Percentiles rank a stretch among this genome's conserved stretches.
phyloP scores from a whole-genome alignment of 2,113 vertebrate species.

The Pagrus major region DNA sequence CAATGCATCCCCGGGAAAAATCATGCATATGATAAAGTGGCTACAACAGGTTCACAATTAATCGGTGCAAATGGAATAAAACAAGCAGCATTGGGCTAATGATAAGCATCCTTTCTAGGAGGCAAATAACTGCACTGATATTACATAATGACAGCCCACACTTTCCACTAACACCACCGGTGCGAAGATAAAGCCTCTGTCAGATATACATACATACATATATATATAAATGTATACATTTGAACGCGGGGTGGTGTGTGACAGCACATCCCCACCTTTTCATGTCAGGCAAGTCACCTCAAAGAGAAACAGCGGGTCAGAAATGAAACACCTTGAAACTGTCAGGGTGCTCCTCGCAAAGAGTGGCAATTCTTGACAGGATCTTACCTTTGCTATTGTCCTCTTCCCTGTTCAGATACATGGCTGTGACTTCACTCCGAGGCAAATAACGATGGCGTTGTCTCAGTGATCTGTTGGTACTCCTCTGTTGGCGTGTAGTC shows the following conservation, averaged over 20 bases:
- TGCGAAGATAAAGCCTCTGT: conserved; percentile 22
- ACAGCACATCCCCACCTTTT: conserved; percentile 46
- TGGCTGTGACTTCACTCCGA: conserved; percentile 80
- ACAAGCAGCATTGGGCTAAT: conserved; percentile 33
- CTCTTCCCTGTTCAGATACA: conserved; percentile 88
- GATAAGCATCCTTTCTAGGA: conserved; percentile 51
- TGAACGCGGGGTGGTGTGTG: too few relatives aligned
- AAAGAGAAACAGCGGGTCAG: conserved; percentile 35
- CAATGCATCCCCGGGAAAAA: conserved; percentile 43
- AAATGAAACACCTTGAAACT: conserved; percentile 77
- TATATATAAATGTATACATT: too few relatives aligned
- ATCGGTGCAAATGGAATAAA: conserved; percentile 42
- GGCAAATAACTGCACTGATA: conserved; percentile 73
- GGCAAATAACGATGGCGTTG: conserved; percentile 58
- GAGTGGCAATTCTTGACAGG: conserved; percentile 57
- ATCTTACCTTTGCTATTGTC: conserved; percentile 85
- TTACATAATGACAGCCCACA: conserved; percentile 80
- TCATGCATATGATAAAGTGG: conserved; percentile 59
- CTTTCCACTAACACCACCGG: conserved; percentile 63
- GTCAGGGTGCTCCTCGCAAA: conserved; percentile 52
- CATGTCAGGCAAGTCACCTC: conserved; percentile 40
- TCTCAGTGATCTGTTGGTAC: conserved; percentile 59
- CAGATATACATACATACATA: background rate
- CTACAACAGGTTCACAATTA: conserved; percentile 50
- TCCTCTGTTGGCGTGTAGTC: conserved; percentile 76